Evolutionary conservation across 2,888 invertebrate species (phyloP).

Genomic region (Drosophila kuntzei): DNA sequence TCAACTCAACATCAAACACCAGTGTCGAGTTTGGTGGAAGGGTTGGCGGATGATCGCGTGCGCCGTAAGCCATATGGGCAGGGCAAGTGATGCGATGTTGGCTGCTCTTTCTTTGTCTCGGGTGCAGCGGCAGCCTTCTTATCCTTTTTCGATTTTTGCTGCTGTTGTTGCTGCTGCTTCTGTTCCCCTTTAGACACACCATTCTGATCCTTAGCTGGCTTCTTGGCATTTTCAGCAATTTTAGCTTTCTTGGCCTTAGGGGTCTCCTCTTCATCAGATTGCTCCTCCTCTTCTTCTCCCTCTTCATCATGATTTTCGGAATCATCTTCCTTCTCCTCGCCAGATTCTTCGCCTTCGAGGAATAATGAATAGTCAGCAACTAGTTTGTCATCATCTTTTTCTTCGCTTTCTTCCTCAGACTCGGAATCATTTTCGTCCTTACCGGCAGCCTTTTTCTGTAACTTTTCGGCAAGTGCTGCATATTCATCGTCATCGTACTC

Average conservation of each 20-base stretch:
- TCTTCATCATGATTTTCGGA: conserved; percentile 78
- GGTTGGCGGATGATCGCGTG: conserved; percentile 91
- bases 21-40: conserved; percentile 96
- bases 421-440: conserved; percentile 34
- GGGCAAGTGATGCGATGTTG: conserved; percentile 93
- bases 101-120: conserved; percentile 85
- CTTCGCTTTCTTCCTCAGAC: conserved; percentile 55
- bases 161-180: conserved; percentile 70
- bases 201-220: conserved; percentile 82
- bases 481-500: conserved; percentile 80
- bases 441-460: conserved; percentile 48
- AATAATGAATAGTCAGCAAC: conserved; percentile 48
- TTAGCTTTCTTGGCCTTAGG: conserved; percentile 84
- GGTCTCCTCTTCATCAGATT: conserved; percentile 86
- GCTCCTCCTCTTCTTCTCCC: conserved; percentile 84
- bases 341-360: conserved; percentile 41
- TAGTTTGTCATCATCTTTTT: conserved; percentile 35
- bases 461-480: conserved; percentile 83
- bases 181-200: conserved; percentile 68
- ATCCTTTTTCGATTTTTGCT: conserved; percentile 57
- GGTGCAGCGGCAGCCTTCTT: conserved; percentile 83
- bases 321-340: conserved; percentile 71
- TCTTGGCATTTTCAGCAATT: conserved; percentile 76
- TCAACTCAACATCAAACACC: conserved; percentile 95
- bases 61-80: conserved; percentile 92